Evolutionary conservation across 2,888 invertebrate genomes (phyloP).

Genomic region (Fragum sueziense): DNA sequence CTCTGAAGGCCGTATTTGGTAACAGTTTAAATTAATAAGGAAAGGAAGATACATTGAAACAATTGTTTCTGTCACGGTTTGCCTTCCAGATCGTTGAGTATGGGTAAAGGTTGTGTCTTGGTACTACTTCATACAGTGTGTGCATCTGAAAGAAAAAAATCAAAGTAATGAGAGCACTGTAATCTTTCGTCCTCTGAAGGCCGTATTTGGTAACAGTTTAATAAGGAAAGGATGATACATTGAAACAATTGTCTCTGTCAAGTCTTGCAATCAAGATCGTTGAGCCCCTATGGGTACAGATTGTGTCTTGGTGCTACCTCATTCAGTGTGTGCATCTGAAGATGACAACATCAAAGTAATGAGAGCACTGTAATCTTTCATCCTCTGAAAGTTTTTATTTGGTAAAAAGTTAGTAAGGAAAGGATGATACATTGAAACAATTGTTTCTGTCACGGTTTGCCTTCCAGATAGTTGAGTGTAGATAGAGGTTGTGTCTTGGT

Average conservation of each 20-base stretch:
- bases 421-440: neutral
- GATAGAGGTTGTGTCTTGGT: neutral
- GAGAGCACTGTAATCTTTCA: too few species aligned
- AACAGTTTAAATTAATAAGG: too few species aligned
- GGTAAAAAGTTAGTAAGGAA: too few species aligned
- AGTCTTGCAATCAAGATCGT: slow-evolving; percentile 24
- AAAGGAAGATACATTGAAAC: neutral
- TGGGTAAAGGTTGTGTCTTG: neutral
- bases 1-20: too few species aligned
- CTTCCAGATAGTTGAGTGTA: neutral
- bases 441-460: neutral
- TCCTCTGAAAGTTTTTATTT: too few species aligned
- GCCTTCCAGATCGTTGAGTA: neutral
- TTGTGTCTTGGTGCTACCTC: neutral
- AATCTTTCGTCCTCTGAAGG: too few species aligned
- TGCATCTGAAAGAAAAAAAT: neutral
- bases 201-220: too few species aligned
- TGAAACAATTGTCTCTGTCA: neutral
- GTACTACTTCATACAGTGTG: neutral
- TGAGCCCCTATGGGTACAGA: neutral
- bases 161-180: neutral
- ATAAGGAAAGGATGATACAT: neutral
- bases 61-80: neutral
- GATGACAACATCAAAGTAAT: neutral
- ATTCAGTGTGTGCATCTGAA: neutral